These are phyloP conservation scores for Archips xylosteana DNA, from an alignment of 2,888 invertebrate genomes.

Conservation along the genomic window DNA sequence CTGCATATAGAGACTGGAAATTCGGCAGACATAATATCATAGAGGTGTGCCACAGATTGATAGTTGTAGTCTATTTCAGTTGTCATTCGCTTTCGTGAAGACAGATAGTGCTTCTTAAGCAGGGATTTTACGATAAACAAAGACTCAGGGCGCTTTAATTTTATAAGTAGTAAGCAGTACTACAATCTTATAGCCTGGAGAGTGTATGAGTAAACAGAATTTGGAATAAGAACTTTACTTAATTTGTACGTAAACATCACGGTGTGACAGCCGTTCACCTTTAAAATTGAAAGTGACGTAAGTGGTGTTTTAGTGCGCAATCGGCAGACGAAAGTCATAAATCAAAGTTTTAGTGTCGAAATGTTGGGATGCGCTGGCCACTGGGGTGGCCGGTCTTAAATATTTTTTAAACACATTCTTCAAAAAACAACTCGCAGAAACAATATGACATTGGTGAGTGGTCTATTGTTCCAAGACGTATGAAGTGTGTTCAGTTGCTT, in stretches of 20 bases:
- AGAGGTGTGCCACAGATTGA: no score
- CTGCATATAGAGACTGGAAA: no score
- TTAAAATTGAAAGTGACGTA: conserved; percentile 86
- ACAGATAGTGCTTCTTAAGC: no score
- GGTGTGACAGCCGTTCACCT: conserved; percentile 70
- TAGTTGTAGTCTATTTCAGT: no score
- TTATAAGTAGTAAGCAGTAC: no score
- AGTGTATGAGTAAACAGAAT: no score
- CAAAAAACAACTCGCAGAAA: conserved; percentile 71
- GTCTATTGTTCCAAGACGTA: conserved; percentile 75
- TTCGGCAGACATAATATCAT: no score
- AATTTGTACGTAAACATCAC: conserved; percentile 18
- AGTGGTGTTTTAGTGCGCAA: conserved; percentile 85
- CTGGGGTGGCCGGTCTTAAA: conserved; percentile 79
- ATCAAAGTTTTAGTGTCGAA: conserved; percentile 85
- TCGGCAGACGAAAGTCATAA: conserved; percentile 81
- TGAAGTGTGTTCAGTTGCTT: conserved; percentile 51
- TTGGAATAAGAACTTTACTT: no score
- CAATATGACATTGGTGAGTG: conserved; percentile 78
- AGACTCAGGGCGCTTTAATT: no score
- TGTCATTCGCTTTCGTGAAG: no score
- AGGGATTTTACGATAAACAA: no score
- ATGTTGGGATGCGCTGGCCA: conserved; percentile 83
- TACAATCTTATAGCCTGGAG: no score
- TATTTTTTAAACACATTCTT: conserved; percentile 62